A percentile compares a stretch with the other conserved stretches of the same genome.
These are phyloP conservation scores for Eulimnadia texana DNA, from an alignment of 1,140 invertebrate genomes.

Conservation along the genomic window DNA sequence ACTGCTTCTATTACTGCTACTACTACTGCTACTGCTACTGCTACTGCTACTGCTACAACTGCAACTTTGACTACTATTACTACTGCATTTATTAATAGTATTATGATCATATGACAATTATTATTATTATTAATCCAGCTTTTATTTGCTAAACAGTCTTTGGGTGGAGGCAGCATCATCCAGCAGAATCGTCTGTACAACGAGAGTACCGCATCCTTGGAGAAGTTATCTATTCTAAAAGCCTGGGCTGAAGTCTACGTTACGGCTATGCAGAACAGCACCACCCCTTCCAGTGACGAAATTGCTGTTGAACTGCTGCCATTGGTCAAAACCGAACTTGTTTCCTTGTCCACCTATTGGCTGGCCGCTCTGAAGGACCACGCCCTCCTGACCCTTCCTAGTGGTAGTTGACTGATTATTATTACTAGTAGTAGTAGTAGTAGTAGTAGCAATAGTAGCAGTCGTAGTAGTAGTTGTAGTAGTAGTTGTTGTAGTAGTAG, in stretches of 20 bases:
- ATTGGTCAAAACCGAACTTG: slow-evolving; percentile 84
- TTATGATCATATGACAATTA: not conserved
- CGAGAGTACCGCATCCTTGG: slow-evolving; percentile 87
- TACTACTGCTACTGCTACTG: too few species aligned
- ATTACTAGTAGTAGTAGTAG: too few species aligned
- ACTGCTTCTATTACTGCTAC: too few species aligned
- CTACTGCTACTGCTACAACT: too few species aligned
- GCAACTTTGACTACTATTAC: too few species aligned
- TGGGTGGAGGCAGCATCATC: not conserved
- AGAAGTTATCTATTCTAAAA: slow-evolving; percentile 91
- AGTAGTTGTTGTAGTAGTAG: too few species aligned
- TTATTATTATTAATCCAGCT: not conserved
- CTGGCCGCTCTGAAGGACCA: slow-evolving; percentile 85
- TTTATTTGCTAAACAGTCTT: not conserved
- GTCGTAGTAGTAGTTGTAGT: too few species aligned
- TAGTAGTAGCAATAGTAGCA: too few species aligned
- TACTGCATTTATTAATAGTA: too few species aligned
- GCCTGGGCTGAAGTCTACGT: slow-evolving; percentile 85
- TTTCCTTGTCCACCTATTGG: slow-evolving; percentile 85
- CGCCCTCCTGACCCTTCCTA: slow-evolving; percentile 79
- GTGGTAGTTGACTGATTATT: too few species aligned
- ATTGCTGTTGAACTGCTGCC: slow-evolving; percentile 46
- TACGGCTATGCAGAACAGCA: not conserved
- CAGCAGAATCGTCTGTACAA: slow-evolving; percentile 52
- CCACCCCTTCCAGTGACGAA: slow-evolving; percentile 14